Conservation (phyloP, 2,797 vertebrate genomes). For the Rhincodon typus region DNA sequence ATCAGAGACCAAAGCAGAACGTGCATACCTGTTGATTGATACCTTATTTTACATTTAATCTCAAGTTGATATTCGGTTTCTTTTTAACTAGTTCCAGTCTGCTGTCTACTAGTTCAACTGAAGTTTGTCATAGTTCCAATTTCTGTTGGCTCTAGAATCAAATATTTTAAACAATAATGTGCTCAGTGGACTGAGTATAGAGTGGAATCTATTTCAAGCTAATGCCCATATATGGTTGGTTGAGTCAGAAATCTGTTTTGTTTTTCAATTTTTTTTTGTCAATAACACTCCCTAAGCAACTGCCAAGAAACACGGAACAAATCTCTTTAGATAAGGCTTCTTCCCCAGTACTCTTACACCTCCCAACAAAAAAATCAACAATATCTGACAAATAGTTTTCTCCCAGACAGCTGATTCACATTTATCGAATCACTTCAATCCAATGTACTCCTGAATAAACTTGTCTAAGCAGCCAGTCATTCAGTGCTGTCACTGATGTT, state of each 20-base stretch:
- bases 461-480: not conserved
- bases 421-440: not conserved
- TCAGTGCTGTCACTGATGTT: not conserved
- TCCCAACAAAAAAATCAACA: too few relatives aligned
- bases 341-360: not conserved
- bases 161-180: not conserved
- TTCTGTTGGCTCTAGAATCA: not conserved
- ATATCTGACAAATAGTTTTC: not conserved
- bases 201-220: not conserved
- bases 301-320: not conserved
- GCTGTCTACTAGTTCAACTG: not conserved
- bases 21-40: not conserved
- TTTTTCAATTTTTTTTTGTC: not conserved
- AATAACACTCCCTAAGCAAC: not conserved
- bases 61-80: not conserved
- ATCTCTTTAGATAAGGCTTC: not conserved
- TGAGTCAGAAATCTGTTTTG: not conserved
- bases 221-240: not conserved
- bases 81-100: not conserved
- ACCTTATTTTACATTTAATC: not conserved
- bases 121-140: not conserved
- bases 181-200: not conserved
- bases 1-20: not conserved
- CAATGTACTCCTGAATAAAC: not conserved
- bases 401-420: not conserved